Evolutionary conservation across 2,113 vertebrate species (phyloP).

Genomic region (Cyprinodon tularosa): DNA sequence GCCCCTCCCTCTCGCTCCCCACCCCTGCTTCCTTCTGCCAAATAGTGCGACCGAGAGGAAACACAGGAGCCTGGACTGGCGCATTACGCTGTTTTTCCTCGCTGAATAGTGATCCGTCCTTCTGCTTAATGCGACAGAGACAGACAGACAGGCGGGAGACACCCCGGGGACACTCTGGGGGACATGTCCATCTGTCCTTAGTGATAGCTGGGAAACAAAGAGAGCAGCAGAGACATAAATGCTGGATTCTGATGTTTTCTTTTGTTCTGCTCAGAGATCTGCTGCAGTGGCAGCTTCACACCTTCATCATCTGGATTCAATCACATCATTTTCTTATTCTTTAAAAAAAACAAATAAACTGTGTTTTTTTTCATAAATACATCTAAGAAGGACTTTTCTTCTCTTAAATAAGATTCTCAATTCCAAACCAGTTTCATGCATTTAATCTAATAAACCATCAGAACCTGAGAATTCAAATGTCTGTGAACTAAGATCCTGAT

Average conservation of each 20-base stretch:
- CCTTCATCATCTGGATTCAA: neutral
- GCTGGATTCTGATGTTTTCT: neutral
- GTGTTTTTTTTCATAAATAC: neutral
- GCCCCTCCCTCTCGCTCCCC: slow-evolving; percentile 34
- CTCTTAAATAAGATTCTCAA: neutral
- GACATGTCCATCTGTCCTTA: neutral
- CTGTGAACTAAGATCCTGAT: too few species aligned
- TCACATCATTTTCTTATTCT: neutral
- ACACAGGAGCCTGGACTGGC: slow-evolving; percentile 33
- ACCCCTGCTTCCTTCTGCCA: slow-evolving; percentile 54
- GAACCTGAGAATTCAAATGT: too few species aligned
- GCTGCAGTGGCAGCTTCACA: neutral
- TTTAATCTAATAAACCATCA: too few species aligned
- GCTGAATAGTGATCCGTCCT: slow-evolving; percentile 62
- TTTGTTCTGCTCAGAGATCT: neutral
- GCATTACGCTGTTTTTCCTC: slow-evolving; percentile 59
- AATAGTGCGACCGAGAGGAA: slow-evolving; percentile 62
- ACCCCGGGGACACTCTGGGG: neutral
- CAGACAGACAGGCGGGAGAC: slow-evolving; percentile 7
- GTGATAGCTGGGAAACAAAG: neutral
- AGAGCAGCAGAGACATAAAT: neutral
- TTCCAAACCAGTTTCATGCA: too few species aligned
- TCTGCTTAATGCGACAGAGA: slow-evolving; percentile 62
- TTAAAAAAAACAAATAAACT: neutral
- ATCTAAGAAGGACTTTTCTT: neutral